phyloP scores from a whole-genome alignment of 2,888 invertebrate species.

The Tipula vernalis region DNA sequence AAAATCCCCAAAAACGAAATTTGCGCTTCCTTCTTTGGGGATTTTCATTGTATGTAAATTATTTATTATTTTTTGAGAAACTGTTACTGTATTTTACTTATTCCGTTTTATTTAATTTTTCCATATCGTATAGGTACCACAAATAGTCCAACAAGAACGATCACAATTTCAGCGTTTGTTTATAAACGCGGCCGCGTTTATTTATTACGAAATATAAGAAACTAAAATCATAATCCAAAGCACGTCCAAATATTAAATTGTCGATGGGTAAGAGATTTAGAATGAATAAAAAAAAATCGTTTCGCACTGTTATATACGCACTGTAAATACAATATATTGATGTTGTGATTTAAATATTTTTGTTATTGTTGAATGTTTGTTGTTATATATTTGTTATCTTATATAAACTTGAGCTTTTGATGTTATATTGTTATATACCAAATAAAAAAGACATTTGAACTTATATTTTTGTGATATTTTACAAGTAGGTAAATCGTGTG shows the following conservation, averaged over 20 bases:
- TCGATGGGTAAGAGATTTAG: background rate
- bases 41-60: background rate
- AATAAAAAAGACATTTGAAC: background rate
- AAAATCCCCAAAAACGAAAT: too few species aligned
- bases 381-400: background rate
- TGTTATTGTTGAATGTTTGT: background rate
- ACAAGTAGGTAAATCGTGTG: background rate
- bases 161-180: background rate
- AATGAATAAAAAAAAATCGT: background rate
- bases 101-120: background rate
- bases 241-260: background rate
- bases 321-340: background rate
- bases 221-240: background rate
- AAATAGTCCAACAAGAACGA: background rate
- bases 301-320: background rate
- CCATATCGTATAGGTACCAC: background rate
- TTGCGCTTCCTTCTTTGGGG: too few species aligned
- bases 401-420: background rate
- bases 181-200: background rate
- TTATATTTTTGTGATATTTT: background rate
- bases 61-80: background rate
- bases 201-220: background rate
- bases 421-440: background rate
- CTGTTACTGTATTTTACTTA: background rate
- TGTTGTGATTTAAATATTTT: background rate